phyloP scores from a whole-genome alignment of 2,113 vertebrate genomes.

The Pyxicephalus adspersus region DNA sequence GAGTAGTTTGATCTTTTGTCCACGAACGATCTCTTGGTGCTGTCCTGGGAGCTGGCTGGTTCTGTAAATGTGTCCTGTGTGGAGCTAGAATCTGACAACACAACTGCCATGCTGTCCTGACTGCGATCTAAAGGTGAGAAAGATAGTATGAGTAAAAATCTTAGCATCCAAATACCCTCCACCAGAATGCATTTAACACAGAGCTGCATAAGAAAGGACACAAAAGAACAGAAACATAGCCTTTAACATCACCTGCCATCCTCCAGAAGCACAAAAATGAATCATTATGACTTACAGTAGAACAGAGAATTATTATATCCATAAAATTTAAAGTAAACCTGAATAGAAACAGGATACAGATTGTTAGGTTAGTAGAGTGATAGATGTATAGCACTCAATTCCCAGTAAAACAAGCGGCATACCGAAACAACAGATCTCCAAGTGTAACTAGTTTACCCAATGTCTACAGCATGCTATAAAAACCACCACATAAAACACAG shows the following conservation, averaged over 20 bases:
- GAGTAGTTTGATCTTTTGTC: conserved; percentile 77
- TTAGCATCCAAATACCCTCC: not conserved
- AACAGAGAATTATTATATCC: conserved; percentile 31
- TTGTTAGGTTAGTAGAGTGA: conserved; percentile 14
- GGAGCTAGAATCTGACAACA: conserved; percentile 95
- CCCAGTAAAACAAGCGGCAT: not conserved
- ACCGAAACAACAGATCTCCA: not conserved
- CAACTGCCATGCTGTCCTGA: conserved; percentile 90
- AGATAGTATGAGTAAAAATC: conserved; percentile 59
- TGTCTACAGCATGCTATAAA: not conserved
- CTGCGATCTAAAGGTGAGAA: conserved; percentile 83
- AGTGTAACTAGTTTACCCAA: not conserved
- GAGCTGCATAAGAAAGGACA: conserved; percentile 5
- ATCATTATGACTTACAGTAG: conserved; percentile 30
- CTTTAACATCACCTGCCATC: conserved; percentile 14
- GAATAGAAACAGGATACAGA: conserved; percentile 29
- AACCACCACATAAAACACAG: not conserved
- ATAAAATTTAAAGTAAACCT: conserved; percentile 18
- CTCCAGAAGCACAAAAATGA: conserved; percentile 1
- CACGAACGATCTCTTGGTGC: conserved; percentile 77
- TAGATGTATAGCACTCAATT: not conserved
- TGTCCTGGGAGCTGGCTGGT: conserved; percentile 86
- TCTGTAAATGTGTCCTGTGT: conserved; percentile 94
- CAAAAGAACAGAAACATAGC: not conserved
- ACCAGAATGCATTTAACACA: conserved; percentile 42